phyloP scores from a whole-genome alignment of 2,113 vertebrate genomes.

The Craseonycteris thonglongyai region DNA sequence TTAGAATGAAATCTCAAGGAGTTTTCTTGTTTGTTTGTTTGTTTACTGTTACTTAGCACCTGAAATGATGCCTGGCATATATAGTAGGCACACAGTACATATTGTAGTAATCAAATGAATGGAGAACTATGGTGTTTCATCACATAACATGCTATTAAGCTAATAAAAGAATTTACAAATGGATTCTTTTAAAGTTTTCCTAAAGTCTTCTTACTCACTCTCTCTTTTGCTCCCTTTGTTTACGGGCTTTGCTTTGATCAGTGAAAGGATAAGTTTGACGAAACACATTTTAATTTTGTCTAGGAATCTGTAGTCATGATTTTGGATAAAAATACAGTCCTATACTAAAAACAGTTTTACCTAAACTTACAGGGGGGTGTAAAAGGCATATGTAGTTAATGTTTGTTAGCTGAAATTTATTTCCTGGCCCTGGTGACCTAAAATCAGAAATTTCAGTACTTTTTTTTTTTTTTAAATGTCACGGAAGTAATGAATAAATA shows the following conservation, averaged over 20 bases:
- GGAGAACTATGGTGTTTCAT: neutral
- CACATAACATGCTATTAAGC: neutral
- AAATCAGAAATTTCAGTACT: neutral
- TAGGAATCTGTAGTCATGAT: neutral
- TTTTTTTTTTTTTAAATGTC: neutral
- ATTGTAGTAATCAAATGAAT: neutral
- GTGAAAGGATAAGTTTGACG: neutral
- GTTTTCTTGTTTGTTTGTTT: too few species aligned
- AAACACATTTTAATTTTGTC: constrained; percentile 11
- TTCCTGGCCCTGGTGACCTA: neutral
- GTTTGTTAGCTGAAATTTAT: neutral
- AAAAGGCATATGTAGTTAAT: neutral
- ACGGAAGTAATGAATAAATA: neutral
- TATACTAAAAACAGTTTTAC: neutral
- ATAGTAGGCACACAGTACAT: neutral
- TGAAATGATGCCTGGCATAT: neutral
- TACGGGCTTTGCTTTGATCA: neutral
- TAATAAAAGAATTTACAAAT: neutral
- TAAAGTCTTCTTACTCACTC: neutral
- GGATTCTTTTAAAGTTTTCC: neutral
- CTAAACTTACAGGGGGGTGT: neutral
- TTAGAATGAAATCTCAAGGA: neutral
- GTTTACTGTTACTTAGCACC: neutral
- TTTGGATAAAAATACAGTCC: neutral
- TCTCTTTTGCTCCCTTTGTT: neutral